A percentile compares a stretch with the other conserved stretches of the same genome.
These are phyloP conservation scores for Leuciscus idus DNA, from an alignment of 2,113 vertebrate genomes.

Conservation along the genomic window DNA sequence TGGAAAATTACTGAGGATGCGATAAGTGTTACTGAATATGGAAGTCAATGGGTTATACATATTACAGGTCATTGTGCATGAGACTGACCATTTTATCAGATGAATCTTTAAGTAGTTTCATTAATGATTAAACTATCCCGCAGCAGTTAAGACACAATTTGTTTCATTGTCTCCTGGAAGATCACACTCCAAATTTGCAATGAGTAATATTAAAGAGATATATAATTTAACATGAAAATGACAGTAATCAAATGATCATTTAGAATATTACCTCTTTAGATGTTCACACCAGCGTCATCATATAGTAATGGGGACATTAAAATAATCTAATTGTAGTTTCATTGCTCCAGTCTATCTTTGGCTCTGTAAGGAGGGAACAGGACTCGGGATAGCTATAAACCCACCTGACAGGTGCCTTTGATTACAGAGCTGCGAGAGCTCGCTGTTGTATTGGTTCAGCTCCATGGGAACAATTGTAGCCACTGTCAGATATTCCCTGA, in stretches of 20 bases:
- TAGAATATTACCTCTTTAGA: conserved; percentile 12
- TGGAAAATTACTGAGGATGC: conserved; percentile 27
- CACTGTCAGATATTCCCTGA: conserved; percentile 16
- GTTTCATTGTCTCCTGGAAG: not conserved
- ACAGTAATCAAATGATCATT: not conserved
- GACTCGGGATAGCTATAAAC: not conserved
- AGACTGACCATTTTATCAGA: conserved; percentile 10
- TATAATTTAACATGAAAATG: conserved; percentile 8
- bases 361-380: not conserved
- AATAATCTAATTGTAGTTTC: conserved; percentile 1
- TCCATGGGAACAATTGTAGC: conserved; percentile 10
- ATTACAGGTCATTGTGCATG: not conserved
- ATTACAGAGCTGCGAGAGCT: not conserved
- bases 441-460: not conserved
- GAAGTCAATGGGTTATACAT: not conserved
- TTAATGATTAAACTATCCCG: not conserved
- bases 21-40: conserved; percentile 20
- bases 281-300: not conserved
- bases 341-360: not conserved
- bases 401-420: not conserved
- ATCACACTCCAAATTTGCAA: not conserved
- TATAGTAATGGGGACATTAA: not conserved
- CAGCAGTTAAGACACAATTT: not conserved
- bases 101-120: not conserved
- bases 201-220: not conserved